Percentiles rank a stretch among this genome's conserved stretches.
Evolutionary conservation across 2,113 vertebrate genomes (phyloP).

Genomic region (Gymnarchus niloticus): DNA sequence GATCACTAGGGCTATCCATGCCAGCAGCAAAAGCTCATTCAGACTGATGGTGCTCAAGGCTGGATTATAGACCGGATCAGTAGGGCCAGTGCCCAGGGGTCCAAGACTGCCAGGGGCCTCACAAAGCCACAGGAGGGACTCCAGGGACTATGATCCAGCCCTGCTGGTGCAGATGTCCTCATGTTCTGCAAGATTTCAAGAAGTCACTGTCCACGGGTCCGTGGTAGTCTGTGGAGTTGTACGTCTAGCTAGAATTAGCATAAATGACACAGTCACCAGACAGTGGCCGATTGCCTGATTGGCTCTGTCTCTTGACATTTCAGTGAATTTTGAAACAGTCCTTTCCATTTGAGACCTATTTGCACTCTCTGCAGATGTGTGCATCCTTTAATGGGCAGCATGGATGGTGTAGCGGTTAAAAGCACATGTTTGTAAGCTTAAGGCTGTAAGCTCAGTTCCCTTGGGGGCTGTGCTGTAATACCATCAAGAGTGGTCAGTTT

Average conservation of each 20-base stretch:
- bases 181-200: neutral
- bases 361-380: neutral
- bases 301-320: neutral
- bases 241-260: neutral
- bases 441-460: neutral
- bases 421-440: neutral
- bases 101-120: no score
- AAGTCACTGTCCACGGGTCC: neutral
- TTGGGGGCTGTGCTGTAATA: neutral
- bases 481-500: neutral
- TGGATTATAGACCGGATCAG: no score
- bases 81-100: no score
- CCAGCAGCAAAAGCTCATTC: no score
- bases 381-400: neutral
- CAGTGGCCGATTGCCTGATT: neutral
- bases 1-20: neutral
- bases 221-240: no score
- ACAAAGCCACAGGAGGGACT: no score
- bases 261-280: neutral
- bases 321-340: neutral
- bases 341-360: neutral
- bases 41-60: no score
- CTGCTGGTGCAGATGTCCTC: neutral
- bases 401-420: neutral
- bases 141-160: no score